Evolutionary conservation across 2,113 vertebrate species (phyloP).

Genomic region (Ascaphus truei): DNA sequence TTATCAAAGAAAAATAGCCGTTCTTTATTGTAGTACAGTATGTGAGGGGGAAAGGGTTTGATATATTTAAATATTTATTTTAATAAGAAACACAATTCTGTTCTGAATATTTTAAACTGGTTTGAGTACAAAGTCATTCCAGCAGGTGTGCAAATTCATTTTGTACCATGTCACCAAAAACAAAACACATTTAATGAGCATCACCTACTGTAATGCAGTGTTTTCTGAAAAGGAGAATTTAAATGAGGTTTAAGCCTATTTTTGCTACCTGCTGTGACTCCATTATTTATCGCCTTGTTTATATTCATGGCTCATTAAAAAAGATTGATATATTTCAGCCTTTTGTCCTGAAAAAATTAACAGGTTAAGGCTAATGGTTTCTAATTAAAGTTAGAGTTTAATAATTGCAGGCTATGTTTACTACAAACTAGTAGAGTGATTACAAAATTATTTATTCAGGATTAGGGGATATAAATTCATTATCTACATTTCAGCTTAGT

Average conservation of each 20-base stretch:
- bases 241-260: slow-evolving; percentile 9
- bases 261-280: slow-evolving; percentile 12
- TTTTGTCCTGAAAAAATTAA: slow-evolving; percentile 26
- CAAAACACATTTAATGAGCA: neutral
- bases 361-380: slow-evolving; percentile 11
- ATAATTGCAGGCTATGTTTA: slow-evolving; percentile 1
- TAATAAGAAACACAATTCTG: neutral
- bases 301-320: slow-evolving; percentile 27
- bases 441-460: slow-evolving; percentile 6
- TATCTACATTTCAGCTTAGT: neutral
- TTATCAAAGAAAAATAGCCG: too few species aligned
- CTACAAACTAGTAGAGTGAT: neutral
- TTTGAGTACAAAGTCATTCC: neutral
- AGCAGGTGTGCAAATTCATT: too few species aligned
- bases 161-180: neutral
- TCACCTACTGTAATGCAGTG: neutral
- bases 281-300: slow-evolving; percentile 20
- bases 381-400: slow-evolving; percentile 25
- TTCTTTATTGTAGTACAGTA: too few species aligned
- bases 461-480: neutral
- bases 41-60: neutral
- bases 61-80: neutral
- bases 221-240: slow-evolving; percentile 4
- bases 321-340: slow-evolving; percentile 32
- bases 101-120: neutral